phyloP scores from a whole-genome alignment of 2,888 invertebrate genomes.

The Myathropa florea region DNA sequence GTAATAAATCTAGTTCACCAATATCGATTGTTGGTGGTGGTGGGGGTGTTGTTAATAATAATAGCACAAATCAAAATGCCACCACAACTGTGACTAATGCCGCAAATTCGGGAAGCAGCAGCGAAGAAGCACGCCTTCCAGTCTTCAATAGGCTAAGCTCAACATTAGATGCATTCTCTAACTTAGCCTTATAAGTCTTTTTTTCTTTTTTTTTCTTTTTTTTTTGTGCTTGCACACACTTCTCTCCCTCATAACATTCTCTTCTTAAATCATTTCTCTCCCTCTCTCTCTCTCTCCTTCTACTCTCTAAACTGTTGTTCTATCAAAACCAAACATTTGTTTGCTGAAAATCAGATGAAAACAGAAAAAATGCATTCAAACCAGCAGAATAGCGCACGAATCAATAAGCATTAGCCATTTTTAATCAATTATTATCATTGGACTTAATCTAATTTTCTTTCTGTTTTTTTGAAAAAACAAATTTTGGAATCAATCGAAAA shows the following conservation, averaged over 20 bases:
- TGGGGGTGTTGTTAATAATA: slow-evolving; percentile 47
- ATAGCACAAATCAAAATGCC: slow-evolving; percentile 72
- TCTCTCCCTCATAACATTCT: too few relatives aligned
- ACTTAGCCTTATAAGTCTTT: slow-evolving; percentile 75
- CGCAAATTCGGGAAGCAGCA: slow-evolving; percentile 71
- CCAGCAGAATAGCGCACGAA: slow-evolving; percentile 1
- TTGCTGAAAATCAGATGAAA: neutral
- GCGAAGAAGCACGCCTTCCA: slow-evolving; percentile 87
- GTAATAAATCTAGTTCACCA: slow-evolving; percentile 76
- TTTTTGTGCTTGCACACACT: slow-evolving; percentile 3
- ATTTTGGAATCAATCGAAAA: slow-evolving; percentile 46
- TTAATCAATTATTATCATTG: slow-evolving; percentile 50
- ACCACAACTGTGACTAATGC: slow-evolving; percentile 49
- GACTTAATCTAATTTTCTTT: slow-evolving; percentile 49
- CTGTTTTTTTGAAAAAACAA: slow-evolving; percentile 9
- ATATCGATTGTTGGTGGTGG: slow-evolving; percentile 72
- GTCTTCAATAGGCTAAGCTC: slow-evolving; percentile 89
- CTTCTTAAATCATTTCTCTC: neutral
- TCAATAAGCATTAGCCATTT: slow-evolving; percentile 45
- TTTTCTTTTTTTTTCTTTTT: neutral
- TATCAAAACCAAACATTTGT: neutral
- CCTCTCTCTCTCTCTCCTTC: neutral
- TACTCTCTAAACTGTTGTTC: neutral
- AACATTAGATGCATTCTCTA: slow-evolving; percentile 79
- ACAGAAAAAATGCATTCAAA: neutral